Evolutionary conservation across 2,113 vertebrate genomes (phyloP).

Genomic region (Myotis yumanensis): DNA sequence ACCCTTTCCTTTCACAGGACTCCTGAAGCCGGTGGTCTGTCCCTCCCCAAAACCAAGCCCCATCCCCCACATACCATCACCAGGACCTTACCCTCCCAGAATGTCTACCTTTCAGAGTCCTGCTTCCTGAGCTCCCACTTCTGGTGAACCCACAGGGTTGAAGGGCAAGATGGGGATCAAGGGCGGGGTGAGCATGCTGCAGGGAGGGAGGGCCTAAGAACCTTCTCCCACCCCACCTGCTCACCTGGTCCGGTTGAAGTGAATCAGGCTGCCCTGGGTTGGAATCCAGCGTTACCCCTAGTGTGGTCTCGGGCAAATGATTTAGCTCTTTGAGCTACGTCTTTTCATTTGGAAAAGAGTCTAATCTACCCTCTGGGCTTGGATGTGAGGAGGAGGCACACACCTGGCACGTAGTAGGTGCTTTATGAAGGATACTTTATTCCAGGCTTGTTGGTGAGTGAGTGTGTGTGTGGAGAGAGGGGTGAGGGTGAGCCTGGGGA

Average conservation of each 20-base stretch:
- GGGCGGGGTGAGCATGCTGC: background rate
- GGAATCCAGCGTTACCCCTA: background rate
- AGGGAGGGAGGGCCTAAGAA: background rate
- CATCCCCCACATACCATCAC: rapidly evolving
- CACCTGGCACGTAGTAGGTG: background rate
- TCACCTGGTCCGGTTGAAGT: background rate
- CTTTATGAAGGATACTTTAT: background rate
- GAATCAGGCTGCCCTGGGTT: background rate
- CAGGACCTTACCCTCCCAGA: background rate
- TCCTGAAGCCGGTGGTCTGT: background rate
- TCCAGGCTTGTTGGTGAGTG: background rate
- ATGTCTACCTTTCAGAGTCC: background rate
- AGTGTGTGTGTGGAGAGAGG: rapidly evolving
- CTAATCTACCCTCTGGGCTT: background rate
- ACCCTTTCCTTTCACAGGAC: background rate
- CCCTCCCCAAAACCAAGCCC: background rate
- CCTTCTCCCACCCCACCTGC: rapidly evolving
- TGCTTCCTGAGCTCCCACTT: background rate
- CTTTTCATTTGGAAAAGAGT: background rate
- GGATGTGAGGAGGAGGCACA: background rate
- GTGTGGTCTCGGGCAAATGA: background rate
- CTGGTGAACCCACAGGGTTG: background rate
- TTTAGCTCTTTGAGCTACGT: background rate
- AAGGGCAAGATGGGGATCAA: background rate
- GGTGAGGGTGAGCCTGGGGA: background rate